Evolutionary conservation across 1,140 invertebrate genomes (phyloP).

Genomic region (Catajapyx aquilonaris): DNA sequence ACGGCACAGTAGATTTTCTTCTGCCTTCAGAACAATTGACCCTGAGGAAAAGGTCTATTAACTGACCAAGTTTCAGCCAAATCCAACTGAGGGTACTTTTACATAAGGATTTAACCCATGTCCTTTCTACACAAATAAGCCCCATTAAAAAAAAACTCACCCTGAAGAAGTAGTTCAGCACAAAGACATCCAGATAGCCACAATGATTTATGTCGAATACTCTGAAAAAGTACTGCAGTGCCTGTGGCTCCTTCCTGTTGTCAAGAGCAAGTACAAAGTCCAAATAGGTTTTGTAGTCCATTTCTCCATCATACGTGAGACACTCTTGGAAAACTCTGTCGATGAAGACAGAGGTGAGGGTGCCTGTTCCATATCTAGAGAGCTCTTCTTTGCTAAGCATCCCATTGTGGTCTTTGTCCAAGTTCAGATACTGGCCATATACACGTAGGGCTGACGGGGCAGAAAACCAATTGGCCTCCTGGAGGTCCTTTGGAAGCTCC

Average conservation of each 20-base stretch:
- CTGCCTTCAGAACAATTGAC: too few relatives aligned
- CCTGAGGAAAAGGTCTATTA: too few relatives aligned
- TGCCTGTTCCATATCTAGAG: slow-evolving; percentile 67
- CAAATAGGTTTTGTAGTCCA: slow-evolving; percentile 94
- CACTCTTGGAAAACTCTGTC: slow-evolving; percentile 88
- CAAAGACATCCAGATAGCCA: slow-evolving; percentile 75
- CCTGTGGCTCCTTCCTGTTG: slow-evolving; percentile 75
- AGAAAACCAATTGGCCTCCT: slow-evolving; percentile 88
- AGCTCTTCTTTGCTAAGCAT: slow-evolving; percentile 81
- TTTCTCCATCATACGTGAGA: slow-evolving; percentile 85
- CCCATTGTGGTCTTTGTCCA: slow-evolving; percentile 88
- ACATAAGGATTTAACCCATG: too few relatives aligned
- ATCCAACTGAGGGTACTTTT: too few relatives aligned
- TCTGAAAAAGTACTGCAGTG: slow-evolving; percentile 75
- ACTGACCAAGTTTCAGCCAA: too few relatives aligned
- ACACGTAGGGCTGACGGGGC: slow-evolving; percentile 70
- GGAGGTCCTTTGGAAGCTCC: slow-evolving; percentile 54
- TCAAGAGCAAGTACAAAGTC: slow-evolving; percentile 87
- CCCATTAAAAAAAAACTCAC: slow-evolving; percentile 22
- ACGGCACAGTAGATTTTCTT: too few relatives aligned
- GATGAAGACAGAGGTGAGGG: slow-evolving; percentile 75
- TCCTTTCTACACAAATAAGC: slow-evolving; percentile 1
- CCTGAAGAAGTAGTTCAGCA: slow-evolving; percentile 82
- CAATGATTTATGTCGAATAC: slow-evolving; percentile 76
- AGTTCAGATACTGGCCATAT: slow-evolving; percentile 80